Evolutionary conservation across 2,888 invertebrate species (phyloP).

Genomic region (Xylocampa areola): DNA sequence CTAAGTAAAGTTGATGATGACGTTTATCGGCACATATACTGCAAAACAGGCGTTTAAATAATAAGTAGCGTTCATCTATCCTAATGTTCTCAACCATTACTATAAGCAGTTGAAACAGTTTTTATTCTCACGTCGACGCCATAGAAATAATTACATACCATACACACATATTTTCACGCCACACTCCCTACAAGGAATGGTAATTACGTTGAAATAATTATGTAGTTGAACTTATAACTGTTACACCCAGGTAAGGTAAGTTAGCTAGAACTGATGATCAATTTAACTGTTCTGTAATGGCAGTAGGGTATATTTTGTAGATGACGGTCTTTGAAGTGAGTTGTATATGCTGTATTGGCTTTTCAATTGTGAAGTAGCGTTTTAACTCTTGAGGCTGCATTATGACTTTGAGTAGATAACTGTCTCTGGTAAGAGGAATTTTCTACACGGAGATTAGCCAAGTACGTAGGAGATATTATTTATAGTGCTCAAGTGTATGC

Average conservation of each 20-base stretch:
- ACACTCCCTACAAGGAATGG: slow-evolving; percentile 44
- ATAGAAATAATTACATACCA: slow-evolving; percentile 54
- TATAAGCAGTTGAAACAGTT: slow-evolving; percentile 14
- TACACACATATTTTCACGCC: slow-evolving; percentile 57
- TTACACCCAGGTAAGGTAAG: slow-evolving; percentile 12
- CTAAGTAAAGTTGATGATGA: not conserved
- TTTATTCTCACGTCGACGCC: slow-evolving; percentile 44
- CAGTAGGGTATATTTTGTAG: not conserved
- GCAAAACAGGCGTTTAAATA: not conserved
- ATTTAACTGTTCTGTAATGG: slow-evolving; percentile 14
- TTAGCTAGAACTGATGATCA: slow-evolving; percentile 7
- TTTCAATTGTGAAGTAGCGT: too few relatives aligned
- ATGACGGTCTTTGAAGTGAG: too few relatives aligned
- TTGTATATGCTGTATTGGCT: too few relatives aligned
- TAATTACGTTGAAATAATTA: slow-evolving; percentile 58
- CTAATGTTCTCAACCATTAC: slow-evolving; percentile 32
- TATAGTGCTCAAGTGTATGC: too few relatives aligned
- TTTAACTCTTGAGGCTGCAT: too few relatives aligned
- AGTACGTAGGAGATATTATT: too few relatives aligned
- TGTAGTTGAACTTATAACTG: slow-evolving; percentile 41
- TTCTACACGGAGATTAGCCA: too few relatives aligned
- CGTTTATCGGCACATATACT: not conserved
- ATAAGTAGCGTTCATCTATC: not conserved
- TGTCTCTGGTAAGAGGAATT: too few relatives aligned
- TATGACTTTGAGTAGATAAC: too few relatives aligned